These are phyloP conservation scores for Leptoclinus maculatus DNA, from an alignment of 2,797 vertebrate genomes.

Conservation along the genomic window DNA sequence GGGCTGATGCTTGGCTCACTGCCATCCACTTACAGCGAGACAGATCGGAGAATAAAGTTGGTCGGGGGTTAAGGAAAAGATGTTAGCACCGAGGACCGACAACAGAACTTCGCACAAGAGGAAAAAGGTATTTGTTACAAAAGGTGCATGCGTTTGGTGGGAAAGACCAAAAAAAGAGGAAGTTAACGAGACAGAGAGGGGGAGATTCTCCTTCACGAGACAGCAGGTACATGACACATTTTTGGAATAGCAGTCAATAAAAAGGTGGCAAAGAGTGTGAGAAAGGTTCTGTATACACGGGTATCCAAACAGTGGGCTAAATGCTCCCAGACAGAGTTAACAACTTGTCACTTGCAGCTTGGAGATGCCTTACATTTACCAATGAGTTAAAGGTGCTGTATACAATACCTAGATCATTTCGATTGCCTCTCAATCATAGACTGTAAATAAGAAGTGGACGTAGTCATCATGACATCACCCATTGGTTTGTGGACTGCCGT, in stretches of 20 bases:
- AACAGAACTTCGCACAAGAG: neutral
- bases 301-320: slow-evolving; percentile 15
- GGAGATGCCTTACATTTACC: neutral
- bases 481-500: no score
- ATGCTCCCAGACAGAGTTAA: neutral
- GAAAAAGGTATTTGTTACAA: slow-evolving; percentile 15
- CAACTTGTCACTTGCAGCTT: neutral
- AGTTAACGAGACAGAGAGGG: slow-evolving; percentile 23
- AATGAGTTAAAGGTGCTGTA: neutral
- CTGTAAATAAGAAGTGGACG: neutral
- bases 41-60: slow-evolving; percentile 52
- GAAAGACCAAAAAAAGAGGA: slow-evolving; percentile 25
- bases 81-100: neutral
- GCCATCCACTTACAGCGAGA: slow-evolving; percentile 55
- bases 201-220: slow-evolving; percentile 47
- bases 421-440: neutral
- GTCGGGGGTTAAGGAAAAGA: slow-evolving; percentile 5
- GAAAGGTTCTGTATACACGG: slow-evolving; percentile 56
- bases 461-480: neutral
- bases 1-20: slow-evolving; percentile 40
- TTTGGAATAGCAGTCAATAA: slow-evolving; percentile 69
- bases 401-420: neutral
- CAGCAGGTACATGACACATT: slow-evolving; percentile 71
- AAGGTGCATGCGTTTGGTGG: slow-evolving; percentile 17
- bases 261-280: slow-evolving; percentile 70